Evolutionary conservation across 2,113 vertebrate species (phyloP), one percentile per base, ranked within the genome.

Genomic region (Dicentrarchus labrax): DNA sequence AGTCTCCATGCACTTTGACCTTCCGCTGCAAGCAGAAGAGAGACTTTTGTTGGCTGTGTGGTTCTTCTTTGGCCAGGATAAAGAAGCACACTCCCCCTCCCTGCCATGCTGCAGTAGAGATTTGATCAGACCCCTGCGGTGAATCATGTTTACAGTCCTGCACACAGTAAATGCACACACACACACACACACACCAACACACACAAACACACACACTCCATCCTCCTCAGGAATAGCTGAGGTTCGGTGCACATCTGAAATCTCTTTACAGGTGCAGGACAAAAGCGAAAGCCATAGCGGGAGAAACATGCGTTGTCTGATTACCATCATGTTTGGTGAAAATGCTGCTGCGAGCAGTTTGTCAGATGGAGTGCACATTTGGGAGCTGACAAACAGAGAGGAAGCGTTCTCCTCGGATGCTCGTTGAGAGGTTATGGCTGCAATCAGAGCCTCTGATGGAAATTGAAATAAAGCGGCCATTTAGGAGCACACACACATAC

Each of bases 61-160:
- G 41, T 61, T 87, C 59, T 50, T 71, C 36, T 84, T 76, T 62
- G 30, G 51, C 61, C 47, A 48, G 61, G 13, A 66, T 76, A 66
- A 61, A 72, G 45, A 47, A 78, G 45, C 5, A 38, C n/a, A 1
- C 6, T 41, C 39, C 30, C 2, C 60, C 38, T 41, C n/a, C 22
- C 36, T 16, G 3, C 93, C 94, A 94, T 90, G 93, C 93, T 92
- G 91, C 94, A 94, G 91, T 94, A 94, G 93, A 96, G 85, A 85
- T 83, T 76, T 82, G 73, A 81, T 91, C 82, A 83, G 65, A 86
- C 57, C 72, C 78, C 77, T 36, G 67, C 22, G 17, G 77, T 95
- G 95, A 96, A 94, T 95, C 93, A 94, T 95, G 94, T 95, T 96
- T 83, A 84, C 61, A 77, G 73, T 73, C 78, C 36, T 72, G 65